A percentile compares a stretch with the other conserved stretches of the same genome.
Evolutionary conservation across 2,797 vertebrate species (phyloP).

Genomic region (Anisognathus igniventris): DNA sequence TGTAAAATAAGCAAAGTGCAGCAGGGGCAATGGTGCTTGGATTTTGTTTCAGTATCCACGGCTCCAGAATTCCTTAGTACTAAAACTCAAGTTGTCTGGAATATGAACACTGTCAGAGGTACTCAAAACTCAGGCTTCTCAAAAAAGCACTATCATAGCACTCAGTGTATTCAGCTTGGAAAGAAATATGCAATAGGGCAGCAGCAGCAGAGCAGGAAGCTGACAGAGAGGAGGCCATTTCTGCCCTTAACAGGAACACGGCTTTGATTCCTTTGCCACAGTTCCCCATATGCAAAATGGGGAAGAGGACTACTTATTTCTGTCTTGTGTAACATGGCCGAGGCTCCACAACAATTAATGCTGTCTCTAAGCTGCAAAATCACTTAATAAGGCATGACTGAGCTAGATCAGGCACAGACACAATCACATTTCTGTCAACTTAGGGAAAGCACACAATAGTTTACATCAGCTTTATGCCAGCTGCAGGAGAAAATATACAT

Average conservation of each 20-base stretch:
- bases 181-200: not conserved
- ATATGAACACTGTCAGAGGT: not conserved
- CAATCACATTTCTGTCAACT: slow-evolving; percentile 2
- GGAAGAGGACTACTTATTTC: not conserved
- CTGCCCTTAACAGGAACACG: not conserved
- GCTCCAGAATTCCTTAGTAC: not conserved
- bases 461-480: not conserved
- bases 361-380: not conserved
- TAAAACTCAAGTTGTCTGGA: not conserved
- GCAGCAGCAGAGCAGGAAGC: not conserved
- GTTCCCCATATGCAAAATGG: not conserved
- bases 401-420: not conserved
- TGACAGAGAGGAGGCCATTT: not conserved
- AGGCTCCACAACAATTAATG: not conserved
- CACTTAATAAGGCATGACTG: not conserved
- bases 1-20: not conserved
- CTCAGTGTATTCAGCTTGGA: fast-evolving
- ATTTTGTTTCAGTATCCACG: not conserved
- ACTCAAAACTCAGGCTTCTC: not conserved
- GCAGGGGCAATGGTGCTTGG: not conserved
- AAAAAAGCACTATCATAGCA: not conserved
- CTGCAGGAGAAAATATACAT: not conserved
- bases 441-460: not conserved
- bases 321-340: not conserved
- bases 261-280: not conserved